phyloP scores from a whole-genome alignment of 2,888 invertebrate genomes.

The Drosophila emarginata region DNA sequence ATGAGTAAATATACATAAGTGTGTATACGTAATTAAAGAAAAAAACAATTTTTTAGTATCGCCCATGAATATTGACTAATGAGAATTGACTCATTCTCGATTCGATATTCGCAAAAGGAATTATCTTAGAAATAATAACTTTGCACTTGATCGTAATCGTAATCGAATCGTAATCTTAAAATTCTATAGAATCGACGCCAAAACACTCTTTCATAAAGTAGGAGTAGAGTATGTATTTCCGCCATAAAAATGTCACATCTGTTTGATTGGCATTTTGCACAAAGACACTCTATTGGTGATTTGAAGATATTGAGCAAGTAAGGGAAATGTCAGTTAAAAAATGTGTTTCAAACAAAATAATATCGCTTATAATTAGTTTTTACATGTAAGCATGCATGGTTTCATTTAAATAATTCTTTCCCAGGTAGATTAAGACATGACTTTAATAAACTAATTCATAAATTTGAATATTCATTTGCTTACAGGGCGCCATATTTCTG shows the following conservation, averaged over 20 bases:
- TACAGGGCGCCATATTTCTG: conserved; percentile 76
- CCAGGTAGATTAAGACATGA: no score
- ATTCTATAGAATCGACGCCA: neutral
- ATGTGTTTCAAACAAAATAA: neutral
- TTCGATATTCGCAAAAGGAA: neutral
- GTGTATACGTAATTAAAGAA: neutral
- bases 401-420: neutral
- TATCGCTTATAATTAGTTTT: neutral
- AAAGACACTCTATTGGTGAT: neutral
- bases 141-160: no score
- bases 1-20: neutral
- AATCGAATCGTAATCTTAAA: no score
- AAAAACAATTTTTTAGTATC: neutral
- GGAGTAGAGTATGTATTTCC: neutral
- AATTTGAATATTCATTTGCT: conserved; percentile 26
- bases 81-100: neutral
- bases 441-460: neutral
- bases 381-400: neutral
- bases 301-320: neutral
- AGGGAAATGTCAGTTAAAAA: no score
- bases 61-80: neutral
- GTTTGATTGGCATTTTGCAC: neutral
- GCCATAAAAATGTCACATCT: neutral
- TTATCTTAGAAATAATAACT: no score
- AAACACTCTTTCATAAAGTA: no score